Evolutionary conservation across 2,797 vertebrate species (phyloP).

Genomic region (Glyptemys insculpta): DNA sequence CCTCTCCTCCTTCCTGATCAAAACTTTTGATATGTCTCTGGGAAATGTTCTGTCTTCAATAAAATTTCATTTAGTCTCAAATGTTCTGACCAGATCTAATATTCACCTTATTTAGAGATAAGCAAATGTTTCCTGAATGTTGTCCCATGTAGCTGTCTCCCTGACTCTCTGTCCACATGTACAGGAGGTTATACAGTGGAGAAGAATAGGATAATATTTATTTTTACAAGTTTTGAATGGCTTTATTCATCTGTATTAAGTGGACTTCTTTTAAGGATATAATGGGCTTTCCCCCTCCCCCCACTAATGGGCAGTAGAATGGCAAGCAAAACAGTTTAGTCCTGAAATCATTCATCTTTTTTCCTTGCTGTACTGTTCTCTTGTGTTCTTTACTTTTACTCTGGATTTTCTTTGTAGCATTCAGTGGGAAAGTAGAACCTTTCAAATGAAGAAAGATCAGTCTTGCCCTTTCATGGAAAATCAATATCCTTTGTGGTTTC

Average conservation of each 20-base stretch:
- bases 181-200: background rate
- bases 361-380: background rate
- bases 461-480: conserved; percentile 52
- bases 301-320: background rate
- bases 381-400: background rate
- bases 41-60: background rate
- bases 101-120: background rate
- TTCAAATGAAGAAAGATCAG: conserved; percentile 62
- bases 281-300: background rate
- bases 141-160: background rate
- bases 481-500: conserved; percentile 49
- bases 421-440: conserved; percentile 48
- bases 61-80: background rate
- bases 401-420: conserved; percentile 41
- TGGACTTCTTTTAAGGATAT: background rate
- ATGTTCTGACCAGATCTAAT: background rate
- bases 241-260: conserved; percentile 8
- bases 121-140: background rate
- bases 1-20: background rate
- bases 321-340: background rate
- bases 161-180: background rate
- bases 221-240: background rate
- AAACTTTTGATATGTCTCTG: background rate
- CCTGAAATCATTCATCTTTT: background rate
- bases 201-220: background rate